phyloP scores from a whole-genome alignment of 2,797 vertebrate species.

The Pangasius mekongensis region DNA sequence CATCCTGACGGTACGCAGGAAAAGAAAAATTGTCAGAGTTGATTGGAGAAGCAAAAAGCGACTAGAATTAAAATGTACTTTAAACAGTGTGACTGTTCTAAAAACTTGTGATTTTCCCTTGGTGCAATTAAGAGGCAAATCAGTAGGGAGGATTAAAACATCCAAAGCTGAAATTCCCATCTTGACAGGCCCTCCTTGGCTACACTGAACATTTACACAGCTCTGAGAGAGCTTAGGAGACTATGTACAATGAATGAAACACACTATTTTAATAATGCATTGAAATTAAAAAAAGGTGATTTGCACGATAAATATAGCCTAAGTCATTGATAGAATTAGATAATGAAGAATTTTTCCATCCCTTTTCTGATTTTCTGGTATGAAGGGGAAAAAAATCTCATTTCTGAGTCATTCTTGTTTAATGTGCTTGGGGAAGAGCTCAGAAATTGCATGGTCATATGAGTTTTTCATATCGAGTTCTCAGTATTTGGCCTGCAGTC shows the following conservation, averaged over 20 bases:
- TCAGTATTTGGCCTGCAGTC: constrained; percentile 34
- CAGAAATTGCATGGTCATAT: constrained; percentile 33
- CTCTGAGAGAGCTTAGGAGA: constrained; percentile 38
- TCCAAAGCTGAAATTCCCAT: constrained; percentile 47
- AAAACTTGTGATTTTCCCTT: constrained; percentile 50
- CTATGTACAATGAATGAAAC: constrained; percentile 29
- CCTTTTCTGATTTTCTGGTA: constrained; percentile 1
- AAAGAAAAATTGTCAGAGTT: neutral
- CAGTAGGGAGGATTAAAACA: constrained; percentile 56
- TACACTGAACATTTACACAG: constrained; percentile 43
- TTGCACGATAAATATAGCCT: constrained; percentile 26
- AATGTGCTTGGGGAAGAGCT: constrained; percentile 3
- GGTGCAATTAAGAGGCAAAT: constrained; percentile 55
- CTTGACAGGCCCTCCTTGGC: constrained; percentile 47
- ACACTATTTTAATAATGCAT: constrained; percentile 44
- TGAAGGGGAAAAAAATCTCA: neutral
- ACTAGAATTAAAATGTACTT: constrained; percentile 39
- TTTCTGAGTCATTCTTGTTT: neutral
- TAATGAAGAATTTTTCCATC: constrained; percentile 31
- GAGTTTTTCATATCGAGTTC: constrained; percentile 40
- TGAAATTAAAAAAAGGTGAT: constrained; percentile 42
- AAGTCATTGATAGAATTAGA: constrained; percentile 40
- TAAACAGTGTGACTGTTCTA: constrained; percentile 36
- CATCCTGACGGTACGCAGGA: neutral
- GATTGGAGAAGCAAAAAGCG: constrained; percentile 21